A percentile compares a stretch with the other conserved stretches of the same genome.
Evolutionary conservation across 2,888 invertebrate species (phyloP).

Genomic region (Hemistola chrysoprasaria): DNA sequence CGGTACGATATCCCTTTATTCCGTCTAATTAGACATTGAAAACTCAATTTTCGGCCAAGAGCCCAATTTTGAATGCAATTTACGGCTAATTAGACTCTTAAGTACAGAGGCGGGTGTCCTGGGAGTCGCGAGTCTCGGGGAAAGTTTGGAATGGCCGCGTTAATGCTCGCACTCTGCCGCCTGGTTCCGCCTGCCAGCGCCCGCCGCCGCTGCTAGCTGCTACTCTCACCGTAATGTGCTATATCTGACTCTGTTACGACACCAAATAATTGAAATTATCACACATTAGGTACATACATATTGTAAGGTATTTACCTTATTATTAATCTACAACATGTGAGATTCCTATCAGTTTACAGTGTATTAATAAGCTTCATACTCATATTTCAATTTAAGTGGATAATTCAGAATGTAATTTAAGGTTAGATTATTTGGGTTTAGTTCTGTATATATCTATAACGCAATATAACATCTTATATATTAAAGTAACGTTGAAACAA

Average conservation of each 20-base stretch:
- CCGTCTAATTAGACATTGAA: conserved; percentile 72
- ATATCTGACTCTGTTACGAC: conserved; percentile 49
- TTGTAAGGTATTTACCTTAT: too few relatives aligned
- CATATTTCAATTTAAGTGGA: too few relatives aligned
- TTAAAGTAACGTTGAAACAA: conserved; percentile 3
- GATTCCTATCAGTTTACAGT: too few relatives aligned
- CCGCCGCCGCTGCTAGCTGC: conserved; percentile 13
- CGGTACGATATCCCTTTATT: conserved; percentile 65
- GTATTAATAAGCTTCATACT: too few relatives aligned
- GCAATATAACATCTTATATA: conserved; percentile 12
- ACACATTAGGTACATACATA: conserved; percentile 9
- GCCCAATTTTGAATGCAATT: conserved; percentile 73
- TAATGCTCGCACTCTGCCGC: conserved; percentile 41
- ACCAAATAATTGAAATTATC: conserved; percentile 20
- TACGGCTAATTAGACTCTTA: conserved; percentile 76
- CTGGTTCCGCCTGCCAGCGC: conserved; percentile 2
- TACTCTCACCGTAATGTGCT: conserved; percentile 44
- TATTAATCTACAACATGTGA: too few relatives aligned
- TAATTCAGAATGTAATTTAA: too few relatives aligned
- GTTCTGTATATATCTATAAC: too few relatives aligned
- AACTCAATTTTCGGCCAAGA: conserved; percentile 71
- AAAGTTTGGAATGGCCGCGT: conserved; percentile 60
- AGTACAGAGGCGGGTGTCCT: conserved; percentile 56
- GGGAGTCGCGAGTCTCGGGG: conserved; percentile 43
- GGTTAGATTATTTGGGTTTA: too few relatives aligned